Evolutionary conservation across 2,113 vertebrate genomes (phyloP).

Genomic region (Ailuropoda melanoleuca): DNA sequence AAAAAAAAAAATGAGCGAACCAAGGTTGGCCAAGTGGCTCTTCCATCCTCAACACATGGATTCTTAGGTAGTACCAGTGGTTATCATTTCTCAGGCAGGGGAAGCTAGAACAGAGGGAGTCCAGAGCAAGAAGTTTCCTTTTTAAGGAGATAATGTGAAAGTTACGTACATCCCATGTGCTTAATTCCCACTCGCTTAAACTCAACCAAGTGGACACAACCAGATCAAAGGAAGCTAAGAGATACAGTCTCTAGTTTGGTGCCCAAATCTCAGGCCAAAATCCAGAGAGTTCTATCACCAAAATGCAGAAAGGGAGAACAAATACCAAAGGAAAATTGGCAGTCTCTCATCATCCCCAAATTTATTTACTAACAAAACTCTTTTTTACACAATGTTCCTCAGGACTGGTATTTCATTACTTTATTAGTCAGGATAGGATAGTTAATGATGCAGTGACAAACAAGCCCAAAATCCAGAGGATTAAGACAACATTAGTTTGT

Average conservation of each 20-base stretch:
- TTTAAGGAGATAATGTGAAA: background rate
- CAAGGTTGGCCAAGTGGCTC: background rate
- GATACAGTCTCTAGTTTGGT: background rate
- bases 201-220: background rate
- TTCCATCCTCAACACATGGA: background rate
- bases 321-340: background rate
- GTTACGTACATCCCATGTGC: background rate
- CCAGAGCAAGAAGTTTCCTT: background rate
- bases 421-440: background rate
- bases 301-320: background rate
- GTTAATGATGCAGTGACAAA: background rate
- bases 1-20: too few relatives aligned
- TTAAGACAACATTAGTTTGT: background rate
- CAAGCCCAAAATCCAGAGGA: background rate
- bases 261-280: background rate
- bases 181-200: background rate
- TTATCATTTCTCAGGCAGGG: background rate
- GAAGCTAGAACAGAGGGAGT: background rate
- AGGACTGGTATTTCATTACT: background rate
- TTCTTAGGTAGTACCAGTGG: background rate
- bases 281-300: background rate
- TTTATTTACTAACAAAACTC: background rate
- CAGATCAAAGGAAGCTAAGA: background rate
- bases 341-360: background rate
- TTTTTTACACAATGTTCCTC: background rate